Base-by-base conservation (phyloP, 2,888 invertebrate species). In the Lagria hirta region DNA sequence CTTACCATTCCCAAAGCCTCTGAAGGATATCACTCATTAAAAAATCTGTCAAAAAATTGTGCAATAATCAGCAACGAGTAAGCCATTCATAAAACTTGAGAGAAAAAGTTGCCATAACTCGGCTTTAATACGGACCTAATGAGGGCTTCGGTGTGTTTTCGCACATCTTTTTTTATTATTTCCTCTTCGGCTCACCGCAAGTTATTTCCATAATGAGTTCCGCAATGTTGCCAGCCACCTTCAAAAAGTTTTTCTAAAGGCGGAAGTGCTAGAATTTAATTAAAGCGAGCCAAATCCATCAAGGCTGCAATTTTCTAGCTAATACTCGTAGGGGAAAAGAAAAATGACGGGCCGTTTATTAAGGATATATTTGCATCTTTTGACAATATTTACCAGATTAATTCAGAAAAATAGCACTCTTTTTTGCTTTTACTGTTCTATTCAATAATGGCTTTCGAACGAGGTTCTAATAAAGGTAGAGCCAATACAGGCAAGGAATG, bases 311-410 rank as follows among this genome's bases (percentile, higher is more conserved):
- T 63, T 61, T 61, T 61, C 58, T 50, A 56, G 61, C 60, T 61
- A 61, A 61, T 60, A 59, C 59, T 55, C 58, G 51, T 48, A 53
- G 54, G 52, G 37, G 36, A 33, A n/a, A n/a, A 54, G 58, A 60
- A 62, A 60, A 62, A 62, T 60, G 57, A 58, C 55, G 51, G 57
- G 56, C 60, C 61, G 56, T 64, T 61, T 61, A 61, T 58, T 58
- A 61, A 56, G 37, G 32, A 28, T 43, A 52, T 55, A 64, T 62
- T 64, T 64, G 57, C 64, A 59, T 61, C 58, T 57, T 45, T 45
- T 40, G n/a, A 45, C 33, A 44, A 27, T 38, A 27, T 44, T 43
- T 38, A 37, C 44, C 37, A 33, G 44, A 45, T 45, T 45, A 40
- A n/a, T n/a, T n/a, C n/a, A n/a, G n/a, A n/a, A n/a, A n/a, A n/a